phyloP scores from a whole-genome alignment of 2,797 vertebrate genomes.

The Silurus aristotelis region DNA sequence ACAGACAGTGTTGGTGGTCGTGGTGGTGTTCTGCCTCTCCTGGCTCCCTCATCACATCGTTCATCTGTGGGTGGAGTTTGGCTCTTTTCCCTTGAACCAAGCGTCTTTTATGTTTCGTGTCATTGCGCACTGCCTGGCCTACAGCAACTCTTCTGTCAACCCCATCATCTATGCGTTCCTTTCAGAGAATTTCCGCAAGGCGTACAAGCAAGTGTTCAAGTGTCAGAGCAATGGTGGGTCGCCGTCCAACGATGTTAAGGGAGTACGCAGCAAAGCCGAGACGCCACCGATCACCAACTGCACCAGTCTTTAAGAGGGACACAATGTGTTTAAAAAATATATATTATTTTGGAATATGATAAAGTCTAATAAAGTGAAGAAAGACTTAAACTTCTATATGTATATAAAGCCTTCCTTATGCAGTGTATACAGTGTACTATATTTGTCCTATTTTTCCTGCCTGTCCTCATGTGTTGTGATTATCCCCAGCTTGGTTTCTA shows the following conservation, averaged over 20 bases:
- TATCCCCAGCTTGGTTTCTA: background rate
- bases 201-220: slow-evolving; percentile 94
- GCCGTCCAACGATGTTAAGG: slow-evolving; percentile 77
- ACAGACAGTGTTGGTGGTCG: slow-evolving; percentile 95
- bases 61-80: slow-evolving; percentile 93
- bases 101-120: slow-evolving; percentile 90
- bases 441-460: background rate
- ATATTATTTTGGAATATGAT: background rate
- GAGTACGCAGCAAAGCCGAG: slow-evolving; percentile 82
- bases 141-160: slow-evolving; percentile 97
- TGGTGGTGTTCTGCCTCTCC: slow-evolving; percentile 95
- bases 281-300: slow-evolving; percentile 88
- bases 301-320: slow-evolving; percentile 82
- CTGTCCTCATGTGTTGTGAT: background rate
- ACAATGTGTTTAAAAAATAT: background rate
- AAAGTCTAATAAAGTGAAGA: background rate
- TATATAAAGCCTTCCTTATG: background rate
- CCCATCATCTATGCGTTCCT: slow-evolving; percentile 96
- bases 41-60: slow-evolving; percentile 95
- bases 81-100: slow-evolving; percentile 89
- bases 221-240: slow-evolving; percentile 74
- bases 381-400: slow-evolving; percentile 5
- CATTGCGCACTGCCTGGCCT: slow-evolving; percentile 90
- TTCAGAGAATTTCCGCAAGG: slow-evolving; percentile 95
- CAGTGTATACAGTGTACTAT: background rate